phyloP scores from a whole-genome alignment of 1,140 invertebrate genomes.

The Aphaenogaster floridana region DNA sequence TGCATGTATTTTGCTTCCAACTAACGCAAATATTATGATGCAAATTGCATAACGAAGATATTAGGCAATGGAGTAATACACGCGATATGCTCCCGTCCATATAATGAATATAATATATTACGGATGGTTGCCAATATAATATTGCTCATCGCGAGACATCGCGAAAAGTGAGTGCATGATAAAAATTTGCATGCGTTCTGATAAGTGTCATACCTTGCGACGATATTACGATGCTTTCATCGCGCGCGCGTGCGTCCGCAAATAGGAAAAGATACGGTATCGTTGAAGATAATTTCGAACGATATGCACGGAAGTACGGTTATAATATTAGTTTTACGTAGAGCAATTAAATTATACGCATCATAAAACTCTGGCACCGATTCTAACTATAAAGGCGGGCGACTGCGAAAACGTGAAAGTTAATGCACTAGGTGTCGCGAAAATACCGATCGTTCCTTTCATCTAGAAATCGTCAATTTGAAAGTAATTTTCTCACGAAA shows the following conservation, averaged over 20 bases:
- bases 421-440: conserved; percentile 1
- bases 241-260: not conserved
- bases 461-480: not conserved
- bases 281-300: not conserved
- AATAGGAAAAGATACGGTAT: conserved; percentile 12
- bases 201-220: not conserved
- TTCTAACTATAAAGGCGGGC: conserved; percentile 17
- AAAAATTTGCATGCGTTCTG: not conserved
- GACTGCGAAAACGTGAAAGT: conserved; percentile 51
- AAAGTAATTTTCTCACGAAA: not conserved
- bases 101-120: not conserved
- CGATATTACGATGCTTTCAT: not conserved
- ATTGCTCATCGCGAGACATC: not conserved
- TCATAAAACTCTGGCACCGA: conserved; percentile 24
- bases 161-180: not conserved
- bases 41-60: conserved; percentile 35
- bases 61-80: conserved; percentile 14
- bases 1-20: conserved; percentile 28
- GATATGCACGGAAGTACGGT: not conserved
- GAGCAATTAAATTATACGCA: conserved; percentile 23
- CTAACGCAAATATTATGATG: conserved; percentile 29
- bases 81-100: not conserved
- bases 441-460: conserved; percentile 16
- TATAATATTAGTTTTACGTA: conserved; percentile 44
- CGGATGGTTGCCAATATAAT: not conserved